These are phyloP conservation scores for Eupeodes latifasciatus DNA, from an alignment of 2,888 invertebrate species.

Conservation along the genomic window DNA sequence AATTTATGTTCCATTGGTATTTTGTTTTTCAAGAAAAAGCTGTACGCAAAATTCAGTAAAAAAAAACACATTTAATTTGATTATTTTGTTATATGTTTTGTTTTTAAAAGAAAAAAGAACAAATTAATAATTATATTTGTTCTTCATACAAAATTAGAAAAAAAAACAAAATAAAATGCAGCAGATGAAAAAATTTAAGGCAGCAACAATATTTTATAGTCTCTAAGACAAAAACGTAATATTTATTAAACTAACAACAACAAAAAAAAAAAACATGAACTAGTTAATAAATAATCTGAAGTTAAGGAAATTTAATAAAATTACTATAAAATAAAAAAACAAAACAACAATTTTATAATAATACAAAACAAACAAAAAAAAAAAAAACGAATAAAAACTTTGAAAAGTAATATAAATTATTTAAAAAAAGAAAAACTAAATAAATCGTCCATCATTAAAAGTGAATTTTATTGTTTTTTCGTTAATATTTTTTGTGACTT, in stretches of 20 bases:
- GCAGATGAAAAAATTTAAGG: constrained; percentile 30
- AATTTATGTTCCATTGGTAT: constrained; percentile 62
- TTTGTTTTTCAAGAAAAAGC: constrained; percentile 36
- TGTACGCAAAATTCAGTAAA: constrained; percentile 64
- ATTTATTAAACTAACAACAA: constrained; percentile 67
- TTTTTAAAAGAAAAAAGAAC: constrained; percentile 14
- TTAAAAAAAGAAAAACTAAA: constrained; percentile 57
- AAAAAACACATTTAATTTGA: constrained; percentile 9
- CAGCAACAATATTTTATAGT: constrained; percentile 75
- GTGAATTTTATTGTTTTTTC: constrained; percentile 73
- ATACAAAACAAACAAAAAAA: constrained; percentile 41
- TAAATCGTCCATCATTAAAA: constrained; percentile 76
- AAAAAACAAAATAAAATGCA: constrained; percentile 28
- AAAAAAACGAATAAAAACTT: constrained; percentile 25
- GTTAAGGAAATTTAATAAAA: constrained; percentile 39
- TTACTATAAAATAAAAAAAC: constrained; percentile 17
- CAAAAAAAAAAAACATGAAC: neutral
- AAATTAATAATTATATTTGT: constrained; percentile 24
- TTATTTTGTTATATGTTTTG: constrained; percentile 10
- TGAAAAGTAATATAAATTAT: constrained; percentile 45
- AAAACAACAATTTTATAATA: constrained; percentile 71
- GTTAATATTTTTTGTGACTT: constrained; percentile 63
- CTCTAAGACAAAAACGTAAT: constrained; percentile 74
- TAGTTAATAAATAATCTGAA: constrained; percentile 70
- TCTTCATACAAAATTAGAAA: constrained; percentile 28